phyloP scores from a whole-genome alignment of 2,797 vertebrate species.

The Acipenser ruthenus region DNA sequence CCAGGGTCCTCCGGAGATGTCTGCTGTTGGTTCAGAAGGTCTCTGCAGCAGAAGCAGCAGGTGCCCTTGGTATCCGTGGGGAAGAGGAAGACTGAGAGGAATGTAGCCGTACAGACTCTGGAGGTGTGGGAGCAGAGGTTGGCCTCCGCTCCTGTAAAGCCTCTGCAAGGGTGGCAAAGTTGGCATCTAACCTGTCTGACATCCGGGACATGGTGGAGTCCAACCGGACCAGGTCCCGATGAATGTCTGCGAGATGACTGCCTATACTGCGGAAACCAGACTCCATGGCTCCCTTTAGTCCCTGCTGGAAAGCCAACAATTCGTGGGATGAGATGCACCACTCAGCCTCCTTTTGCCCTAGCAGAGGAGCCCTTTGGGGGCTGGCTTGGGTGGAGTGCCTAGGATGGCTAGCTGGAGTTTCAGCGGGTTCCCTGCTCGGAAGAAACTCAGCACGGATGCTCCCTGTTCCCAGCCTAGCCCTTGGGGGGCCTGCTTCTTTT shows the following conservation, averaged over 20 bases:
- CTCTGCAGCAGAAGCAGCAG: too few relatives aligned
- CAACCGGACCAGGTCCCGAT: neutral
- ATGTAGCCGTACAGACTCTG: too few relatives aligned
- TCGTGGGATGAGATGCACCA: neutral
- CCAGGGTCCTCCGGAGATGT: too few relatives aligned
- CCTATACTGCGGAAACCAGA: neutral
- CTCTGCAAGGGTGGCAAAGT: neutral
- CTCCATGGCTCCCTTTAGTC: neutral
- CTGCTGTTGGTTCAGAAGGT: too few relatives aligned
- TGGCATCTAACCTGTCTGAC: neutral
- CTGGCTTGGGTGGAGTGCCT: neutral
- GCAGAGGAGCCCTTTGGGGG: neutral
- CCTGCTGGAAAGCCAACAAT: neutral
- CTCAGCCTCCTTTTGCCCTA: neutral
- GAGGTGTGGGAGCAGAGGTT: neutral
- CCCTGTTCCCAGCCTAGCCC: too few relatives aligned
- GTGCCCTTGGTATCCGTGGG: too few relatives aligned
- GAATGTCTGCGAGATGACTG: neutral
- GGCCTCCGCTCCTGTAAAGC: neutral
- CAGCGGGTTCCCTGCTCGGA: neutral
- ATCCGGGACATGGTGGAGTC: neutral
- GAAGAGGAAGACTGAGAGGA: too few relatives aligned
- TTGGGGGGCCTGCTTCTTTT: too few relatives aligned
- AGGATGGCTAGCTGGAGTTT: neutral
- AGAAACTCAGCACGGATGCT: too few relatives aligned